Base-by-base conservation (phyloP, 2,888 invertebrate genomes). In the Phaedon cochleariae region DNA sequence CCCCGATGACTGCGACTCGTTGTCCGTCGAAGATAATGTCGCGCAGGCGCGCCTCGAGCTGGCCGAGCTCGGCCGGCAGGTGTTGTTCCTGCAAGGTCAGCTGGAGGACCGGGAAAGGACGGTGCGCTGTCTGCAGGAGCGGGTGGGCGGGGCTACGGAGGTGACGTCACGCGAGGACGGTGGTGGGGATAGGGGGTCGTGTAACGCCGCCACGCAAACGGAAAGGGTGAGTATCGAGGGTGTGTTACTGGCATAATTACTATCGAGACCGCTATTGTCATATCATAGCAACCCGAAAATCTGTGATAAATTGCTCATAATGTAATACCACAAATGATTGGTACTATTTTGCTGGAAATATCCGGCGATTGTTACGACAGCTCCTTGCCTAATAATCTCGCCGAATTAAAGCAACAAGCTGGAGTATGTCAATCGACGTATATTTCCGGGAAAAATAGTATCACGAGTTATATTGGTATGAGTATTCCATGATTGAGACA, bases 201-300 rank as follows among this genome's bases (percentile, higher is more conserved):
- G 90, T 81, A 93, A 92, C 83, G 92, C 91, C 74, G 92, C 94
- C 78, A 94, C 94, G 77, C 94, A 94, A 86, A 94, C 94, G 29
- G 94, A 94, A 82, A 88, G 93, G 89, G 94, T 94, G 85, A 81
- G 83, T 74, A 21, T n/a, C n/a, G n/a, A n/a, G 59, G 20, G 26
- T 26, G 18, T 51, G 7, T 64, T 54, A 22, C 21, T 12, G 20
- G 1, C 10, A 46, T 6, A 7, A 20, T 59, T 18, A 46, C 9
- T 49, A 34, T 48, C 18, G 10, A 17, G 20, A 22, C 21, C 10
- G 12, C n/a, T 59, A 18, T 45, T 20, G 18, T 21, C 2, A 26
- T 51, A 52, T n/a, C 17, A 45, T n/a, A n/a, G n/a, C n/a, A n/a
- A n/a, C n/a, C n/a, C n/a, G n/a, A n/a, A n/a, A n/a, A n/a, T n/a